Percentiles rank a stretch among this genome's conserved stretches.
These are phyloP conservation scores for Dipodomys stephensi DNA, from an alignment of 2,113 vertebrate species.

Conservation along the genomic window DNA sequence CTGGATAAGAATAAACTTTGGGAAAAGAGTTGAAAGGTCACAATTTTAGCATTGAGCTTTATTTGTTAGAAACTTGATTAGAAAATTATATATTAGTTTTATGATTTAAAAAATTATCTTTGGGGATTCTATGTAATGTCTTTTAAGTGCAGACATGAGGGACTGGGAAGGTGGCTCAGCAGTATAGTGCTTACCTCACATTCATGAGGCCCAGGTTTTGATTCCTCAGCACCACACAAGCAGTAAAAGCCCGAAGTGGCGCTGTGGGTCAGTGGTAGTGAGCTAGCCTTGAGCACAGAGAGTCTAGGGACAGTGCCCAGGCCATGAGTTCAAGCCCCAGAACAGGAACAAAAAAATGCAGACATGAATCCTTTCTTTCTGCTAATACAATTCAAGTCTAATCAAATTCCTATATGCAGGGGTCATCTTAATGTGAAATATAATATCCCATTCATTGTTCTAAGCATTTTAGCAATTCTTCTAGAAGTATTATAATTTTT, in stretches of 20 bases:
- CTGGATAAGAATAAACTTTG: too few relatives aligned
- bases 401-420: background rate
- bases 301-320: too few relatives aligned
- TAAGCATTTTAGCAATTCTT: background rate
- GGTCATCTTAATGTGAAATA: background rate
- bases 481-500: background rate
- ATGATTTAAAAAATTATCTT: background rate
- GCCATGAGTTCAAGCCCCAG: too few relatives aligned
- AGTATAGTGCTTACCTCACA: too few relatives aligned
- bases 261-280: too few relatives aligned
- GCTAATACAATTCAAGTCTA: background rate
- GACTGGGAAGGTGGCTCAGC: too few relatives aligned
- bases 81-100: background rate
- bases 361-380: background rate
- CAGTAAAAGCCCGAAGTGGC: too few relatives aligned
- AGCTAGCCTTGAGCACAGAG: too few relatives aligned
- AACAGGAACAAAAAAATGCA: background rate
- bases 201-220: too few relatives aligned
- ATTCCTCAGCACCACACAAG: too few relatives aligned
- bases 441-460: background rate
- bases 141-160: background rate
- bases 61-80: background rate
- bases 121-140: background rate
- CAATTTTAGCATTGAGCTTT: background rate
- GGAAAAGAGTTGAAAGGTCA: background rate